These are phyloP conservation scores for Drosophila bocqueti DNA, from an alignment of 1,140 invertebrate genomes.

Conservation along the genomic window DNA sequence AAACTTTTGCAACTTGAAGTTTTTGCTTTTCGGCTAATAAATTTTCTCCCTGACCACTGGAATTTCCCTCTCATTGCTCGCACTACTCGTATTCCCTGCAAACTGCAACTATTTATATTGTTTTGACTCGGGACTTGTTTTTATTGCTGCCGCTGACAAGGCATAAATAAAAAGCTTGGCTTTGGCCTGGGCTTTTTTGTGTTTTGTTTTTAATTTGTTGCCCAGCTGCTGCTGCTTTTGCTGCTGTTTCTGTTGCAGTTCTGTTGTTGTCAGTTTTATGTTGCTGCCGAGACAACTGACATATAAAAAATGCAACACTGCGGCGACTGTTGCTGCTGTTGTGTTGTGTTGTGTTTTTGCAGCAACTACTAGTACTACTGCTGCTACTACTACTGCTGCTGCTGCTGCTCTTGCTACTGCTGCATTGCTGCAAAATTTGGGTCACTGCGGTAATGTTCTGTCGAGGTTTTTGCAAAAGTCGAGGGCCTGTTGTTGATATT, in stretches of 20 bases:
- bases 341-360: constrained; percentile 22
- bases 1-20: constrained; percentile 37
- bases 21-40: constrained; percentile 44
- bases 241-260: constrained; percentile 11
- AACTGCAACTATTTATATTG: constrained; percentile 51
- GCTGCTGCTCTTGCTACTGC: constrained; percentile 7
- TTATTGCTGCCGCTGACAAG: constrained; percentile 45
- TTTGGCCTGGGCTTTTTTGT: neutral
- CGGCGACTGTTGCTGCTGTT: constrained; percentile 36
- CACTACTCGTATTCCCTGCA: constrained; percentile 11
- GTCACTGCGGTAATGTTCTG: constrained; percentile 82
- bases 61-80: constrained; percentile 20
- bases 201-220: constrained; percentile 45
- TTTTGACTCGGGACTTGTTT: constrained; percentile 40
- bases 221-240: constrained; percentile 6
- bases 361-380: constrained; percentile 11
- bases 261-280: constrained; percentile 79
- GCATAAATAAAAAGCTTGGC: constrained; percentile 54
- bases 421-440: constrained; percentile 57
- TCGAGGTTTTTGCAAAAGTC: constrained; percentile 47
- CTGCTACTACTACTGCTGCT: neutral
- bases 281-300: constrained; percentile 62
- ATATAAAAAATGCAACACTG: constrained; percentile 72
- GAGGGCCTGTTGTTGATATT: constrained; percentile 30
- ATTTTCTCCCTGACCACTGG: constrained; percentile 25